Conservation (phyloP, 2,888 invertebrate species). For the Agelastica alni region DNA sequence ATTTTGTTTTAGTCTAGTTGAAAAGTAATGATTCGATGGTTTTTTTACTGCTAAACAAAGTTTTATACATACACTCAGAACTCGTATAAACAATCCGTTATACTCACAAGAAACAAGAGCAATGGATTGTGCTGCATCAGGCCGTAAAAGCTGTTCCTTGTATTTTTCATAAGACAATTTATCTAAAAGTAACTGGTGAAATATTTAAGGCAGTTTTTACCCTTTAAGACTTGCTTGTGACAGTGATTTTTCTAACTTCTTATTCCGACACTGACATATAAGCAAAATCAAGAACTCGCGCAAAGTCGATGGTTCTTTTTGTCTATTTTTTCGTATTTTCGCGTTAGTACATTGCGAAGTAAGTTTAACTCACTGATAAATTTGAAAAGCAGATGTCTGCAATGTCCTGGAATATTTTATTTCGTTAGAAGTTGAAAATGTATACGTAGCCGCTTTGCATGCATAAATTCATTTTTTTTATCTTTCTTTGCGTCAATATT, state of each 20-base stretch:
- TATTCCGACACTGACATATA: slow-evolving; percentile 38
- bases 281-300: slow-evolving; percentile 35
- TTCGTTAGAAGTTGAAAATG: neutral
- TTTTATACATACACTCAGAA: slow-evolving; percentile 8
- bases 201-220: slow-evolving; percentile 47
- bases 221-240: slow-evolving; percentile 40
- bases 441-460: too few relatives aligned
- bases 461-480: too few relatives aligned
- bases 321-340: slow-evolving; percentile 13
- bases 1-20: too few relatives aligned
- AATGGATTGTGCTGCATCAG: slow-evolving; percentile 24
- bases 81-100: slow-evolving; percentile 18
- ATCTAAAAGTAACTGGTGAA: slow-evolving; percentile 48
- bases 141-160: slow-evolving; percentile 38
- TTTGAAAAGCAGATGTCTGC: slow-evolving; percentile 27
- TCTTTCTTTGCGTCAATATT: too few relatives aligned
- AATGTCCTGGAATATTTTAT: slow-evolving; percentile 17
- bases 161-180: slow-evolving; percentile 49
- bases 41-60: slow-evolving; percentile 2
- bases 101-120: slow-evolving; percentile 17
- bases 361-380: slow-evolving; percentile 31
- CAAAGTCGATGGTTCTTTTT: slow-evolving; percentile 29
- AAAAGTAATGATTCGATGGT: slow-evolving; percentile 1
- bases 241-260: slow-evolving; percentile 42
- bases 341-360: slow-evolving; percentile 9